Conservation (phyloP, 2,113 vertebrate species). For the Rhynchomys soricoides region DNA sequence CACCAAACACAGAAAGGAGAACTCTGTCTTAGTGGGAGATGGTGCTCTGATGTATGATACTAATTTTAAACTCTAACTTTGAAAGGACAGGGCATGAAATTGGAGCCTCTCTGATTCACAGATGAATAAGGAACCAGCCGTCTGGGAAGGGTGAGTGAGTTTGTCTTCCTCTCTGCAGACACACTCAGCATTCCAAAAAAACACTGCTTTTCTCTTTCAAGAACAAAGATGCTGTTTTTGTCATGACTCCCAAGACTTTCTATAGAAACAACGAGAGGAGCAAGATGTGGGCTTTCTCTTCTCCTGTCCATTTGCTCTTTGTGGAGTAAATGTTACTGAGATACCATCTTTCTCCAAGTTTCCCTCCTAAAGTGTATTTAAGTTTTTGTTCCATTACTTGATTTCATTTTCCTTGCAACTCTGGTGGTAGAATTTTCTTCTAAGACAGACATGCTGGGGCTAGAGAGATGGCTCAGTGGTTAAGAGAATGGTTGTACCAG, state of each 20-base stretch:
- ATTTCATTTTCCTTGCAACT: background rate
- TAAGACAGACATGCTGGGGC: background rate
- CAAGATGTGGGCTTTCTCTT: background rate
- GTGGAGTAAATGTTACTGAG: background rate
- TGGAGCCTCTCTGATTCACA: conserved; percentile 39
- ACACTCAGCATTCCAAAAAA: background rate
- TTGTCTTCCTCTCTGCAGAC: background rate
- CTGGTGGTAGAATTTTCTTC: background rate
- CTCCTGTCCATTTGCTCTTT: background rate
- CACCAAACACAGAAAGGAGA: conserved; percentile 27
- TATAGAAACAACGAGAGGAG: background rate
- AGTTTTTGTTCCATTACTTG: background rate
- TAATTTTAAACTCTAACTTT: conserved; percentile 63
- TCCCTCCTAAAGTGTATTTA: background rate
- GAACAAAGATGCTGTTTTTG: background rate
- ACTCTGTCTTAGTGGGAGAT: background rate
- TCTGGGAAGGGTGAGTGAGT: background rate
- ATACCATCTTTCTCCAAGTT: background rate
- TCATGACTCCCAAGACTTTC: background rate
- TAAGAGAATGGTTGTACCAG: background rate
- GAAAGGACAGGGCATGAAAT: conserved; percentile 35
- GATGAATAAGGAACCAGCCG: conserved; percentile 6
- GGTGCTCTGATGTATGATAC: conserved; percentile 18
- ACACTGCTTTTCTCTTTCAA: background rate
- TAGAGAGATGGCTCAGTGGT: background rate